Conservation (phyloP, 2,888 invertebrate species). For the Gibbula magus region DNA sequence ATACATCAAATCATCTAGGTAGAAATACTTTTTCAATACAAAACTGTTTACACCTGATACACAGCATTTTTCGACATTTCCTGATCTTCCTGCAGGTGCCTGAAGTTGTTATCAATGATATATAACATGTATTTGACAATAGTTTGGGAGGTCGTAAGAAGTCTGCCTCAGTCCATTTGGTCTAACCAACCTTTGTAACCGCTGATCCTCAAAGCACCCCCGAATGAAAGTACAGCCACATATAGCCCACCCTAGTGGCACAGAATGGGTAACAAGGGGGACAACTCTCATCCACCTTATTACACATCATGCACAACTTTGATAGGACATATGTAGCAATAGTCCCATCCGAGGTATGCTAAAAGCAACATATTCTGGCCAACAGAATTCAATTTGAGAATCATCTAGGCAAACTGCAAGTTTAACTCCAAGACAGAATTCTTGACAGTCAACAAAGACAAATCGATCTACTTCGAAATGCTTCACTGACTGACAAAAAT, state of each 20-base stretch:
- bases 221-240: not conserved
- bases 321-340: not conserved
- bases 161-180: conserved; percentile 1
- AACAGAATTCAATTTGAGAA: conserved; percentile 12
- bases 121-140: too few relatives aligned
- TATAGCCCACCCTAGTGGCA: not conserved
- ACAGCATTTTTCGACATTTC: too few relatives aligned
- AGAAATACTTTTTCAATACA: too few relatives aligned
- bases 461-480: not conserved
- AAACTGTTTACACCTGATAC: too few relatives aligned
- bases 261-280: not conserved
- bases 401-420: conserved; percentile 19
- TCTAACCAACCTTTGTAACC: not conserved
- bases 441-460: not conserved
- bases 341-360: not conserved
- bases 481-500: conserved; percentile 7
- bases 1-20: too few relatives aligned
- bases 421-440: not conserved
- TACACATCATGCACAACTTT: conserved; percentile 3
- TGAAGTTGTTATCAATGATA: too few relatives aligned
- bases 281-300: not conserved
- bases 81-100: too few relatives aligned
- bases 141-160: too few relatives aligned
- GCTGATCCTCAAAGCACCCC: not conserved
- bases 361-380: conserved; percentile 4